Conservation (phyloP, 2,888 invertebrate genomes). For the Lamproptera curius region DNA sequence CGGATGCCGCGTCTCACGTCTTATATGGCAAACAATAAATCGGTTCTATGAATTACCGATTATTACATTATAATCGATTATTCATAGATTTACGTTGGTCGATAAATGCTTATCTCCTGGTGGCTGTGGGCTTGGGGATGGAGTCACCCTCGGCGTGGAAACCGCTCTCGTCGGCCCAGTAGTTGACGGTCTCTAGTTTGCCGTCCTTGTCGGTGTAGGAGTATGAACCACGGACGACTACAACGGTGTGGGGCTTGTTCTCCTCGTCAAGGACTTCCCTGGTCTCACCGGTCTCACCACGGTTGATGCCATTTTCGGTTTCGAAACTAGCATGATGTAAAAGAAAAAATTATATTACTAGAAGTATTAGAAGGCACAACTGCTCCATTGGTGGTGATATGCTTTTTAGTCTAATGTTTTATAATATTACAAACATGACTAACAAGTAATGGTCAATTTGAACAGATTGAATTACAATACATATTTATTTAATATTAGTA, state of each 20-base stretch:
- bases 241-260: constrained; percentile 73
- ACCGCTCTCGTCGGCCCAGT: constrained; percentile 81
- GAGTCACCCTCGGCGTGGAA: constrained; percentile 80
- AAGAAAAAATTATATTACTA: too few relatives aligned
- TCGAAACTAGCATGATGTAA: constrained; percentile 66
- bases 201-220: constrained; percentile 77
- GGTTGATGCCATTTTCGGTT: constrained; percentile 75
- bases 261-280: constrained; percentile 70
- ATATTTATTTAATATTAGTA: too few relatives aligned
- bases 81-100: constrained; percentile 22
- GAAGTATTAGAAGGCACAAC: too few relatives aligned
- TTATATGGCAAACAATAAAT: constrained; percentile 23
- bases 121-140: constrained; percentile 72
- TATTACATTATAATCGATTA: constrained; percentile 25
- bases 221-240: constrained; percentile 79
- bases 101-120: constrained; percentile 33
- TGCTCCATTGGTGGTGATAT: too few relatives aligned
- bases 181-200: constrained; percentile 65
- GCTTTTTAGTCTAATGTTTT: too few relatives aligned
- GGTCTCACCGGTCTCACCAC: constrained; percentile 66
- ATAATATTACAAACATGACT: too few relatives aligned
- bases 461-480: too few relatives aligned
- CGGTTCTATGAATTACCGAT: constrained; percentile 15
- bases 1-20: constrained; percentile 27
- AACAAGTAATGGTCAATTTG: too few relatives aligned